phyloP scores from a whole-genome alignment of 2,113 vertebrate species.

The Pluvialis apricaria region DNA sequence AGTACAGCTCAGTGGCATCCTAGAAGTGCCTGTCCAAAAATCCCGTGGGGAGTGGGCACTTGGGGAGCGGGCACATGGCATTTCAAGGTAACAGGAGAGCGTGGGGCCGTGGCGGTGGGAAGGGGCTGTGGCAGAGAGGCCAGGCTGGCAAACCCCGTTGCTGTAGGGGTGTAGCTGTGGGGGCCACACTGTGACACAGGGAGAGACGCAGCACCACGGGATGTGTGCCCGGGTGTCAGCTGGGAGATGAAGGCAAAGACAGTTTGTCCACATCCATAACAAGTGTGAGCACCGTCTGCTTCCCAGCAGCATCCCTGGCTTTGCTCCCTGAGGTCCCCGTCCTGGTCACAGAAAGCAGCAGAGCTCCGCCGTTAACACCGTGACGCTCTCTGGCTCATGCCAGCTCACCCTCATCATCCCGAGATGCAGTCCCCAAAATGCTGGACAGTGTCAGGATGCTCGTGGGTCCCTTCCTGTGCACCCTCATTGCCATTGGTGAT shows the following conservation, averaged over 20 bases:
- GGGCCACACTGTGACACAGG: accelerated
- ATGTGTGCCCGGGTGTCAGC: background rate
- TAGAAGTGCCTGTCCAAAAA: background rate
- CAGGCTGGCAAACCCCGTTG: background rate
- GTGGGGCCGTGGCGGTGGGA: background rate
- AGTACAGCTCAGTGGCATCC: background rate
- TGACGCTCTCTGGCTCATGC: accelerated
- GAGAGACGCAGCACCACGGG: background rate
- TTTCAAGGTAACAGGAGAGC: background rate
- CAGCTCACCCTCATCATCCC: background rate
- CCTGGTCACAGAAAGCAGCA: background rate
- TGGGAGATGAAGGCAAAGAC: accelerated
- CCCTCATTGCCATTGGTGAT: background rate
- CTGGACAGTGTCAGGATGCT: background rate
- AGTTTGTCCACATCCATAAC: accelerated
- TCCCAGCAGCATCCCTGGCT: background rate
- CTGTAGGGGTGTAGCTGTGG: accelerated
- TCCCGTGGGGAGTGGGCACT: accelerated
- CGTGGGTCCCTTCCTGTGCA: accelerated
- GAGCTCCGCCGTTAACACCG: background rate
- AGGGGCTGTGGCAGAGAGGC: background rate
- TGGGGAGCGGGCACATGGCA: background rate
- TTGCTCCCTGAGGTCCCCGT: background rate
- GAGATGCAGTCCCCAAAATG: background rate
- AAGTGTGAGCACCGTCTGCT: background rate